Evolutionary conservation across 2,888 invertebrate genomes (phyloP).

Genomic region (Morpho helenor): DNA sequence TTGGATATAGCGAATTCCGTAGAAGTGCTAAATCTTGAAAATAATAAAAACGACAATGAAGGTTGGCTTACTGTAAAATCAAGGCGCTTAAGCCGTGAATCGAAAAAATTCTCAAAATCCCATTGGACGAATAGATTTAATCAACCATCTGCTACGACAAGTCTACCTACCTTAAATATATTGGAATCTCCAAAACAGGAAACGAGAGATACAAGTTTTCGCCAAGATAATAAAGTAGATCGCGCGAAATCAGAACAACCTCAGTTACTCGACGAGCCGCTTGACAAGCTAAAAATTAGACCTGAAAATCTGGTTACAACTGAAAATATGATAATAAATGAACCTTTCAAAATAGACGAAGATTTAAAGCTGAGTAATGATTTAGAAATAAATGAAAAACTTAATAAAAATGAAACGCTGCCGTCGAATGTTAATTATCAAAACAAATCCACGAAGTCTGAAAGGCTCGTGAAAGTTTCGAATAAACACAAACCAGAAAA

Average conservation of each 20-base stretch:
- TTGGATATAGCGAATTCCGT: constrained; percentile 59
- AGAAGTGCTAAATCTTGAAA: constrained; percentile 70
- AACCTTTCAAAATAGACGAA: neutral
- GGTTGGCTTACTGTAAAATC: constrained; percentile 96
- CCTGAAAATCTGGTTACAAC: constrained; percentile 1
- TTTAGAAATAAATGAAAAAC: neutral
- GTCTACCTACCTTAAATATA: constrained; percentile 85
- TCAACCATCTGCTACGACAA: constrained; percentile 90
- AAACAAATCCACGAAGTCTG: constrained; percentile 28
- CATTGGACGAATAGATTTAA: constrained; percentile 88
- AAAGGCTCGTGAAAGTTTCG: constrained; percentile 35
- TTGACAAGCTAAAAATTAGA: constrained; percentile 7
- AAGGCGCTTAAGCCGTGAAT: constrained; percentile 79
- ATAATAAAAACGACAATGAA: constrained; percentile 73
- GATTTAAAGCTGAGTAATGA: neutral
- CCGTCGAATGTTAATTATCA: constrained; percentile 2
- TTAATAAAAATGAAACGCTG: neutral
- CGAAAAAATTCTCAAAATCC: constrained; percentile 80
- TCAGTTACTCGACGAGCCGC: constrained; percentile 29
- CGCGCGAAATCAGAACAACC: constrained; percentile 67
- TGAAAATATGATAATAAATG: constrained; percentile 2
- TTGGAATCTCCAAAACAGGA: constrained; percentile 72
- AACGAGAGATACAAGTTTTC: constrained; percentile 40
- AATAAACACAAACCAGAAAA: constrained; percentile 46
- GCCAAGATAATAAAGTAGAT: constrained; percentile 39